Evolutionary conservation across 2,888 invertebrate species (phyloP), one percentile per base, ranked within the genome.

Genomic region (Drosophila infuscata): DNA sequence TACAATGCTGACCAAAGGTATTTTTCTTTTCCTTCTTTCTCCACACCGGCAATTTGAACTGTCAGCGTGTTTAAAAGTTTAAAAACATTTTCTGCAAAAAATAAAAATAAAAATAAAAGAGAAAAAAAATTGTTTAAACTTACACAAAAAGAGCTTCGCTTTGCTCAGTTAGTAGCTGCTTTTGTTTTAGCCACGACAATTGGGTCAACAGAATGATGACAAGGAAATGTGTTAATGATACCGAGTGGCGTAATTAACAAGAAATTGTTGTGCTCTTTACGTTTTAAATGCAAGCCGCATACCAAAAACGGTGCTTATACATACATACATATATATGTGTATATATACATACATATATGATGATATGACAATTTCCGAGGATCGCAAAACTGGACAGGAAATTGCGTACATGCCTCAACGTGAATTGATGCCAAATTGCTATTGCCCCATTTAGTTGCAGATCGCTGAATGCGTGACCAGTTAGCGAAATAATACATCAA

Each of bases 221-320:
- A 66, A 74, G 74, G 74, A 88, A 87, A 91, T 87, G 90, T 87
- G 85, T 91, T 91, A 87, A 87, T 84, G 90, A 76, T 85, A 82
- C 71, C 69, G 67, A 87, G 65, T 74, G 79, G 75, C 75, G 84
- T 80, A 85, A 87, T 85, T 89, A 89, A 70, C 80, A 61, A 71
- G 80, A 81, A 79, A 79, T 60, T 59, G 70, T 78, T 54, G 35
- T n/a, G 12, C 64, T 52, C 43, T 65, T 78, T 54, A 43, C 72
- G 68, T 59, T 74, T 64, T 53, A 62, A 74, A 77, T 77, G 65
- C 61, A 38, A 62, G 59, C 36, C 62, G 66, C 67, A 83, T 67
- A 63, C 68, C 74, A 59, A 67, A 80, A 76, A 70, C 41, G 54
- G 36, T 12, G 29, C 11, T 56, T 35, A 35, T n/a, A 51, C 4